A percentile compares a stretch with the other conserved stretches of the same genome.
These are phyloP conservation scores for Petroica traversi DNA, from an alignment of 2,113 vertebrate genomes.

Conservation along the genomic window DNA sequence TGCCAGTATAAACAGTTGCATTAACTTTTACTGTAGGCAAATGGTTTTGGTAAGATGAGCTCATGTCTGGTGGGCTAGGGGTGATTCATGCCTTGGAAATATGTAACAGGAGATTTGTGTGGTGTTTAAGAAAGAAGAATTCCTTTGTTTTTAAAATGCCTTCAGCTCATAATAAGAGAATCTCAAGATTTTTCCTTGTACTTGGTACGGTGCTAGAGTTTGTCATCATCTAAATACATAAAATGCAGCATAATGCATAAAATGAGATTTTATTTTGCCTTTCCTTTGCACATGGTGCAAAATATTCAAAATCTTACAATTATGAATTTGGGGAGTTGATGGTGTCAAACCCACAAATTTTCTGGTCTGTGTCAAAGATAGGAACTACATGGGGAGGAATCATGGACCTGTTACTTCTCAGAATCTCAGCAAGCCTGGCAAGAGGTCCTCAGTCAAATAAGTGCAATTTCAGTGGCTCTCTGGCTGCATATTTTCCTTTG, in stretches of 20 bases:
- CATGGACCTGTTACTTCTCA: rapidly evolving
- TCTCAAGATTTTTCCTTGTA: neutral
- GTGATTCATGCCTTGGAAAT: neutral
- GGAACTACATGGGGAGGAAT: neutral
- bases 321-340: neutral
- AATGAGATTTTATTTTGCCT: neutral
- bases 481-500: neutral
- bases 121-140: neutral
- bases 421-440: neutral
- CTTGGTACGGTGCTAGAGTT: neutral
- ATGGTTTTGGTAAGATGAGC: neutral
- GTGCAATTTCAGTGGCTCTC: neutral
- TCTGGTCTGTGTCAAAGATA: neutral
- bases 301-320: neutral
- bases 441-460: neutral
- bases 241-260: neutral
- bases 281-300: neutral
- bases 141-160: neutral
- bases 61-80: neutral
- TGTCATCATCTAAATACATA: neutral
- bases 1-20: neutral
- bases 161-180: neutral
- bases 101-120: neutral
- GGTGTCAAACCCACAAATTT: neutral
- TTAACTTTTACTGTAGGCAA: neutral